Evolutionary conservation across 2,113 vertebrate species (phyloP).

Genomic region (Sakesphorus luctuosus): DNA sequence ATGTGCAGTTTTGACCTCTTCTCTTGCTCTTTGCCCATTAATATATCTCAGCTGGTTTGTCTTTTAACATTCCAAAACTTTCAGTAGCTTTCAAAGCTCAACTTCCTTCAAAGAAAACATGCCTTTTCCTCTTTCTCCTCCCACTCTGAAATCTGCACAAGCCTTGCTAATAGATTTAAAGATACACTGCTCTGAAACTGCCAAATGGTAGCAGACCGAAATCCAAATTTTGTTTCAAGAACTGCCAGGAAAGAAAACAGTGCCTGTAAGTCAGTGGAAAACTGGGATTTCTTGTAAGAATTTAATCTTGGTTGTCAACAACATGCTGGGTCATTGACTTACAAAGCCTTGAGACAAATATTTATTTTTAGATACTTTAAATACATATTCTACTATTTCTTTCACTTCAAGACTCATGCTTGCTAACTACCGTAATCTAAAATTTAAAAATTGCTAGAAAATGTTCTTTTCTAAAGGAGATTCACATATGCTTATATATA

Average conservation of each 20-base stretch:
- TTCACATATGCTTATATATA: not conserved
- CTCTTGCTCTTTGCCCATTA: not conserved
- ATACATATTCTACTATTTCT: not conserved
- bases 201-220: not conserved
- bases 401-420: not conserved
- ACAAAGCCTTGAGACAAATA: not conserved
- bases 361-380: not conserved
- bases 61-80: not conserved
- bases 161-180: not conserved
- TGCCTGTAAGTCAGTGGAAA: not conserved
- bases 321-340: not conserved
- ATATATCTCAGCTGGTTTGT: not conserved
- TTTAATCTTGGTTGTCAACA: not conserved
- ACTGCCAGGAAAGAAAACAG: not conserved
- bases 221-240: not conserved
- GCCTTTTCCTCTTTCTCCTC: not conserved
- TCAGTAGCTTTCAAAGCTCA: not conserved
- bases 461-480: not conserved
- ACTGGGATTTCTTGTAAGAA: not conserved
- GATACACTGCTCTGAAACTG: not conserved
- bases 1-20: conserved; percentile 15
- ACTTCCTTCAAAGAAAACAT: not conserved
- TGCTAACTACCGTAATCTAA: not conserved
- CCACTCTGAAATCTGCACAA: not conserved
- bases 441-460: not conserved